Base-by-base conservation (phyloP, 2,888 invertebrate genomes). In the Odontothrips loti region DNA sequence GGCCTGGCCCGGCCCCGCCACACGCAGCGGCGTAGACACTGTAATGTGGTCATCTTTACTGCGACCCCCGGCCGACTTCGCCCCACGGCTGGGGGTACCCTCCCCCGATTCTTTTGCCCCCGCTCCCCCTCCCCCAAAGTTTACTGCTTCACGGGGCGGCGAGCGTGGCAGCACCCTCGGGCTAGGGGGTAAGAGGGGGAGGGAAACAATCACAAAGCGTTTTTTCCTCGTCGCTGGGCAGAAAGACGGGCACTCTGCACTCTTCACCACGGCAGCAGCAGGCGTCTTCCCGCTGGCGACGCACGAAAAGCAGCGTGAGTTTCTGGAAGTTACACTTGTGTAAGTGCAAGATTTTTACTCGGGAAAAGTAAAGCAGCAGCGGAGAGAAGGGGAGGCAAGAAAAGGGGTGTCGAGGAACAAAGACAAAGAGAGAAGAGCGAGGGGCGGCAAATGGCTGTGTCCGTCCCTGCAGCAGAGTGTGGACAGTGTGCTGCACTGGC, bases 21-120 rank as follows among this genome's bases (percentile, higher is more conserved):
- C 34, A 43, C 34, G 34, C 34, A 43, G 34, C 34, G 34, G 34
- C 34, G 34, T 43, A 43, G n/a, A 68, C 68, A 75, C 8, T 12
- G 68, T 75, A 75, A 75, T 75, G 68, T 27, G 68, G 68, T 75
- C 68, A 75, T 75, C 23, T 75, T 75, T 75, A 27, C 68, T 27
- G 27, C 68, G 68, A 27, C 68, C 68, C 23, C 20, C 6, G n/a
- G 63, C 48, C 9, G 15, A 15, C 48, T 9, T 51, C 51, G 12
- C 9, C n/a, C n/a, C n/a, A n/a, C n/a, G n/a, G n/a, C n/a, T n/a
- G n/a, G 6, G 34, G 34, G 34, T 43, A 4, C 58, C 58, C 58
- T 58, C 34, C 34, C 34, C 34, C 34, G 34, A 43, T 43, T 58
- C 58, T n/a, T 15, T 58, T n/a, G 10, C 58, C 11, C 58, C 58